phyloP scores from a whole-genome alignment of 1,140 invertebrate genomes.

The Carcinoscorpius rotundicauda region DNA sequence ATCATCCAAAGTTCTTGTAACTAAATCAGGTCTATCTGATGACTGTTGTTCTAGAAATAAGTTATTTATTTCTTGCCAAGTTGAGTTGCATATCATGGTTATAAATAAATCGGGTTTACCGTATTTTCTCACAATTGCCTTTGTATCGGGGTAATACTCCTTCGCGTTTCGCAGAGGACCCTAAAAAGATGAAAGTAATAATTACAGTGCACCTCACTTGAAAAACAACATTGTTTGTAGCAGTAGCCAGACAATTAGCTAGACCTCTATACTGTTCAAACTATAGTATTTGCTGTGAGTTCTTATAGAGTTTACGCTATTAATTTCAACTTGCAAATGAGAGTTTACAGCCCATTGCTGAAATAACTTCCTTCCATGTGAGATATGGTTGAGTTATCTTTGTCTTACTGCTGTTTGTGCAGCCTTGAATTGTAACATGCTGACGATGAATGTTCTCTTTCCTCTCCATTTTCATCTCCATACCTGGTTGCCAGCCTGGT shows the following conservation, averaged over 20 bases:
- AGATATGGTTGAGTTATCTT: constrained; percentile 5
- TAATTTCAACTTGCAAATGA: constrained; percentile 16
- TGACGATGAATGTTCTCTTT: not conserved
- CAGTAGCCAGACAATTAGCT: constrained; percentile 4
- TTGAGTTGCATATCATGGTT: constrained; percentile 38
- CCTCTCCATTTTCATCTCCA: constrained; percentile 17
- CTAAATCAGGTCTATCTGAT: constrained; percentile 31
- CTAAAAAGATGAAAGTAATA: constrained; percentile 18
- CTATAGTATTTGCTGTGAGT: constrained; percentile 14
- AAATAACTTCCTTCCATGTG: constrained; percentile 20
- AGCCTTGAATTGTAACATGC: not conserved
- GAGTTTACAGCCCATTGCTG: constrained; percentile 22
- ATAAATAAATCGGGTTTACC: constrained; percentile 36
- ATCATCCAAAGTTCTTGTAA: constrained; percentile 7
- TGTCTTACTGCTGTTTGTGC: constrained; percentile 5
- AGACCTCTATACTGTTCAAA: constrained; percentile 14
- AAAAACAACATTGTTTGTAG: constrained; percentile 3
- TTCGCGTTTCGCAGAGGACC: constrained; percentile 15
- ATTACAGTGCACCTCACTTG: constrained; percentile 1
- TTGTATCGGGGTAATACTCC: constrained; percentile 26
- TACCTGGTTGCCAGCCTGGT: too few relatives aligned
- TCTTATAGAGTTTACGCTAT: constrained; percentile 9
- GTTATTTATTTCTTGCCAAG: constrained; percentile 36
- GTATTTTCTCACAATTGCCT: constrained; percentile 28
- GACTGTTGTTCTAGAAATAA: constrained; percentile 26